Evolutionary conservation across 2,888 invertebrate genomes (phyloP).

Genomic region (Abrostola triplasia): DNA sequence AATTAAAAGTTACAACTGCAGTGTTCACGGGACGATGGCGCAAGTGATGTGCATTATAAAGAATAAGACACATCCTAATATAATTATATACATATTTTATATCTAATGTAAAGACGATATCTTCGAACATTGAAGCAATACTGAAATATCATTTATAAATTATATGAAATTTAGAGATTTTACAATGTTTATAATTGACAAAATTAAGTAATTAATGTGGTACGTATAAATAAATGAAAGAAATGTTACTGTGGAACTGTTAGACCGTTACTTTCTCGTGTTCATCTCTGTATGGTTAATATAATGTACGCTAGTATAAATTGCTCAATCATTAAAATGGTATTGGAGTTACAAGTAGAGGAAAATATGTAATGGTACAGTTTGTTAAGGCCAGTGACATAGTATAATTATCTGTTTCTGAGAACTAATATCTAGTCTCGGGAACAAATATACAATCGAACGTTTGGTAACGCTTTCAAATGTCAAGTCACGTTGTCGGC

Average conservation of each 20-base stretch:
- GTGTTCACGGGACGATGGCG: slow-evolving; percentile 6
- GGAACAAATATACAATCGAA: neutral
- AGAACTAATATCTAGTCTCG: neutral
- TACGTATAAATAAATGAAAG: slow-evolving; percentile 34
- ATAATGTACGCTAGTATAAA: slow-evolving; percentile 32
- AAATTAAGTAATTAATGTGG: slow-evolving; percentile 42
- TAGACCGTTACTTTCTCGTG: slow-evolving; percentile 16
- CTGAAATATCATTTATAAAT: slow-evolving; percentile 75
- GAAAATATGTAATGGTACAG: slow-evolving; percentile 2
- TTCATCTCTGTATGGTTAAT: slow-evolving; percentile 20
- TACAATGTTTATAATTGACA: slow-evolving; percentile 52
- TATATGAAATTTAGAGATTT: slow-evolving; percentile 63
- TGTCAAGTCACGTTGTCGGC: neutral
- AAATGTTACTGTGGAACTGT: slow-evolving; percentile 17
- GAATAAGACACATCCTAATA: slow-evolving; percentile 34
- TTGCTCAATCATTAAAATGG: slow-evolving; percentile 53
- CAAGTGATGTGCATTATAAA: slow-evolving; percentile 19
- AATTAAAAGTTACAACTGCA: slow-evolving; percentile 18
- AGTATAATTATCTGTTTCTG: neutral
- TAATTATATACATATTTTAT: slow-evolving; percentile 46
- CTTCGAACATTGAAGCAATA: slow-evolving; percentile 82
- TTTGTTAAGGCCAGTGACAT: neutral
- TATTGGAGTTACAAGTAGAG: slow-evolving; percentile 3
- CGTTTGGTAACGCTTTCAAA: neutral
- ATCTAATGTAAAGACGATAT: slow-evolving; percentile 59